phyloP scores from a whole-genome alignment of 30 jellyfish, hydroid and myxozoan genomes.

The Turritopsis rubra region DNA sequence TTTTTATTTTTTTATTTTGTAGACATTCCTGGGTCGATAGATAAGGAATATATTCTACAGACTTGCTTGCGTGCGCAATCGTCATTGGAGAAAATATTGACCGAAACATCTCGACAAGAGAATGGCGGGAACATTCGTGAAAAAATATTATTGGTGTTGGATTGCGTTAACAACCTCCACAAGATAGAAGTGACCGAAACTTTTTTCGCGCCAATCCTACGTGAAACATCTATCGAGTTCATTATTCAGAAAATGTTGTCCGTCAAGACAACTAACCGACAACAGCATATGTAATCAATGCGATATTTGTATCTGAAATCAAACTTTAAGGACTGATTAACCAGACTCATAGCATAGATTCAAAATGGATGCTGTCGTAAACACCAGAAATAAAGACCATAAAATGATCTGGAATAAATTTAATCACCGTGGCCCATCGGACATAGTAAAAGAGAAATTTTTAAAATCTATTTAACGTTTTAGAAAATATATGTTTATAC shows the following conservation, averaged over 20 bases:
- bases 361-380: not conserved
- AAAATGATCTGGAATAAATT: not conserved
- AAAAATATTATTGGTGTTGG: slow-evolving; percentile 65
- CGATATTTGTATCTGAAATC: not conserved
- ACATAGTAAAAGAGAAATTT: not conserved
- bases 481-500: not conserved
- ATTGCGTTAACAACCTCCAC: slow-evolving; percentile 71
- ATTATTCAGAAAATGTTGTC: slow-evolving; percentile 42
- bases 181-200: slow-evolving; percentile 86
- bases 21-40: slow-evolving; percentile 87
- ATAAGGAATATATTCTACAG: slow-evolving; percentile 44
- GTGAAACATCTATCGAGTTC: slow-evolving; percentile 87
- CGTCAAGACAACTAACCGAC: not conserved
- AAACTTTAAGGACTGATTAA: not conserved
- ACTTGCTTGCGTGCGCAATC: slow-evolving; percentile 81
- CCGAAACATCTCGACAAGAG: slow-evolving; percentile 53
- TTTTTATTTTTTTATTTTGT: slow-evolving; percentile 8
- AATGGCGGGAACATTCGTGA: slow-evolving; percentile 54
- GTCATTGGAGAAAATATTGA: slow-evolving; percentile 58
- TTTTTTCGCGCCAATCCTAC: slow-evolving; percentile 70
- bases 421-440: not conserved
- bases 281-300: not conserved
- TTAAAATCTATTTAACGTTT: not conserved
- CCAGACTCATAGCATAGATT: not conserved
- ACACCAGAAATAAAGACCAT: not conserved